Base-by-base conservation (phyloP, 2,797 vertebrate species). In the Oryzias sinensis region DNA sequence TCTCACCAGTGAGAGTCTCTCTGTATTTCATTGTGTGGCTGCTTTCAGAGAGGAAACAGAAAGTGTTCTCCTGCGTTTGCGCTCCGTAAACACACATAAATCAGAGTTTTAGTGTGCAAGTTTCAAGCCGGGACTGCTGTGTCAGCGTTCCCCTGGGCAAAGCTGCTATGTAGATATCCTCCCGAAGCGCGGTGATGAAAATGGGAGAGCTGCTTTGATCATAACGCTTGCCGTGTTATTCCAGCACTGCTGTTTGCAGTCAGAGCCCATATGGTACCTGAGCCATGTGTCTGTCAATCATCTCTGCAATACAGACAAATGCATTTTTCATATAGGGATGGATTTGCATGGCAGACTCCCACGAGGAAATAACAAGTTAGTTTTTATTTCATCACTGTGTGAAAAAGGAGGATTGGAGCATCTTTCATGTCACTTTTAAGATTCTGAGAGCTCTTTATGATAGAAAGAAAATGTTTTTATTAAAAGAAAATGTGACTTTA, bases 101-200 rank as follows among this genome's bases (percentile, higher is more conserved):
- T 72, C 50, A 68, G 68, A 37, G 33, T 68, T 70, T 62, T 72
- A 76, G 79, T 79, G 81, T 76, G 77, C 74, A 74, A 67, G 75
- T 22, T 22, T 46, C 18, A 85, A 84, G 83, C 79, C 49, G 17
- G 6, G 70, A 79, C 80, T 72, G 80, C 83, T 83, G 84, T 72
- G 84, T 89, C 87, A 88, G 86, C 84, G 29, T 70, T 88, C 83
- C 87, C 85, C 27, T 62, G 81, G 76, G 87, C 78, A 64, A 73
- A 76, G 76, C 74, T 14, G 72, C 82, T 74, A 81, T 86, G 82
- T 82, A 87, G 79, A 87, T 86, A 82, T 86, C 71, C 81, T 87
- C 73, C 33, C 9, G 49, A 77, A 84, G 82, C 76, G 49, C 13
- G 67, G 56, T 59, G 80, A 81, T 84, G 79, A 78, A 84, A 87